Evolutionary conservation across 2,797 vertebrate genomes (phyloP), one percentile per base, ranked within the genome.

Genomic region (Acanthurus lineatus): DNA sequence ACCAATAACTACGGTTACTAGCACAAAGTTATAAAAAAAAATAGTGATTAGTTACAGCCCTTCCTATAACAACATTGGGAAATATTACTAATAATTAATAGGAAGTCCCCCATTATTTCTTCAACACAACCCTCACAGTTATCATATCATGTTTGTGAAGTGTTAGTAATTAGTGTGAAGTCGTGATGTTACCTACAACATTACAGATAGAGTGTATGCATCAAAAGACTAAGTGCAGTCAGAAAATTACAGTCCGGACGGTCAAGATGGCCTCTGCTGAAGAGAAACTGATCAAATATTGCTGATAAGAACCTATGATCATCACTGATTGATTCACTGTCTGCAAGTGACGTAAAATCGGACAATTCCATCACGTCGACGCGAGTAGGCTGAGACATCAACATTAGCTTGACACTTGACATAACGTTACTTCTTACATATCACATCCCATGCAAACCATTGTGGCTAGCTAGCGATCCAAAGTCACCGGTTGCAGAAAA

Each of bases 181-280:
- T 19, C 32, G 17, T 40, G n/a, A 32, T 69, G 59, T 52, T 12
- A 15, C 6, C 42, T n/a, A 1, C 44, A 54, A 6, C 22, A 45
- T 7, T 3, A 49, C 58, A 53, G 47, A 61, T 40, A 40, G n/a
- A 20, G 6, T 49, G 16, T 62, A 32, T 69, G 54, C 6, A 32
- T 28, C 48, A 35, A 4, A 16, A 49, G n/a, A n/a, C 47, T 47
- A 19, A 49, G 15, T 38, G 11, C 35, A 9, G 44, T 8, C 7
- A 16, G 17, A 10, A 28, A 6, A 62, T 59, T 15, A 7, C 56
- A 61, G 38, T 47, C 4, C 56, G 22, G 14, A 56, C 47, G 48
- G 10, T 40, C 60, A 75, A 79, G 72, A 85, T 69, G 69, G 60
- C 81, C 60, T 72, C 72, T 76, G 63, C 71, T 75, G 49, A 73